These are phyloP conservation scores for Drosophila sordidapex DNA, from an alignment of 2,888 invertebrate species.

Conservation along the genomic window DNA sequence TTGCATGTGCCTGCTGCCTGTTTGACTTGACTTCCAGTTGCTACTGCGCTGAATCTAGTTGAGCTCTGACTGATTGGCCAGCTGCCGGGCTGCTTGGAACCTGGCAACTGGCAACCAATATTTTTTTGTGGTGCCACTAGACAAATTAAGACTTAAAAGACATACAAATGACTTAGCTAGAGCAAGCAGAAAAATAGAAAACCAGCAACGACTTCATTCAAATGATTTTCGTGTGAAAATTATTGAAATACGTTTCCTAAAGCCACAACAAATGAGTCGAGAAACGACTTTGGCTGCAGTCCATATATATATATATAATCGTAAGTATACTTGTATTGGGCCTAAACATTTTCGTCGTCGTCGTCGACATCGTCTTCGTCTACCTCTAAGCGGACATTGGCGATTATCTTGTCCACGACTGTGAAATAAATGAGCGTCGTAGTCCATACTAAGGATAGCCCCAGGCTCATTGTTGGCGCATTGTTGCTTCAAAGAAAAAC, in stretches of 20 bases:
- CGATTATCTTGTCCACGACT: conserved; percentile 81
- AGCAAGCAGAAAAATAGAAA: conserved; percentile 1
- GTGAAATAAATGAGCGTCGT: conserved; percentile 81
- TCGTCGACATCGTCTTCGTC: conserved; percentile 37
- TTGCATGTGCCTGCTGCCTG: conserved; percentile 60
- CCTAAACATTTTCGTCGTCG: conserved; percentile 43
- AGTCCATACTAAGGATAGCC: conserved; percentile 75
- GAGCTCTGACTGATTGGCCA: conserved; percentile 66
- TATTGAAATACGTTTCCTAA: conserved; percentile 78
- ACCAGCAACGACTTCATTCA: conserved; percentile 64
- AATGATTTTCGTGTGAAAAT: conserved; percentile 78
- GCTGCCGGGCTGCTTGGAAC: conserved; percentile 14
- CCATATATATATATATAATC: conserved; percentile 21
- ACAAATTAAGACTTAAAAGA: conserved; percentile 70
- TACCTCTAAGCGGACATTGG: conserved; percentile 80
- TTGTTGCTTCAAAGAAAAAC: conserved; percentile 76
- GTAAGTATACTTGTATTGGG: conserved; percentile 28
- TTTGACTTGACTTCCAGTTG: conserved; percentile 37
- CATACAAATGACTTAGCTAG: conserved; percentile 46
- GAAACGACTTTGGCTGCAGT: conserved; percentile 40
- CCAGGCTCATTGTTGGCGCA: conserved; percentile 67
- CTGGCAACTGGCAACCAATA: conserved; percentile 18
- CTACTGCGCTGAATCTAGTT: conserved; percentile 60
- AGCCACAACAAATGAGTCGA: conserved; percentile 61
- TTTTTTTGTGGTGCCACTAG: conserved; percentile 24